Conservation (phyloP, 2,113 vertebrate genomes). For the Riparia riparia region DNA sequence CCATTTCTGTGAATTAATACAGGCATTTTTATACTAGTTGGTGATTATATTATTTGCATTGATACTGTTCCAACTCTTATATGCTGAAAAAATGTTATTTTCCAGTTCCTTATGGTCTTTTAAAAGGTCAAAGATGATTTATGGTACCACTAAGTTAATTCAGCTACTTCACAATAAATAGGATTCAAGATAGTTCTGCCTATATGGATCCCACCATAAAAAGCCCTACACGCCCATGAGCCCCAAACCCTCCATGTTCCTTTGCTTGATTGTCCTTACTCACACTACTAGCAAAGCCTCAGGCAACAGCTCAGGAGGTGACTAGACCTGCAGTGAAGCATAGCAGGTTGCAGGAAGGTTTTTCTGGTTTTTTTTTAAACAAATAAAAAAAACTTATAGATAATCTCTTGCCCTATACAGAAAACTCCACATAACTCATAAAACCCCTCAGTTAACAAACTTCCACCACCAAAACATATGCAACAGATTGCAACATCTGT, state of each 20-base stretch:
- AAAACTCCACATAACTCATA: not conserved
- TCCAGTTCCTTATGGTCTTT: not conserved
- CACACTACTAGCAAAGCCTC: not conserved
- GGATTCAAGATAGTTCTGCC: not conserved
- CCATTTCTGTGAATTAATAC: not conserved
- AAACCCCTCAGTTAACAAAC: not conserved
- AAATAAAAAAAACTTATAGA: not conserved
- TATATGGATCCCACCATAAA: not conserved
- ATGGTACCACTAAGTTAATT: not conserved
- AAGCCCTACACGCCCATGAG: not conserved
- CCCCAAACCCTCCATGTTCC: fast-evolving
- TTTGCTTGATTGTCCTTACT: not conserved
- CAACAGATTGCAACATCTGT: not conserved
- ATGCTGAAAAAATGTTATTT: not conserved
- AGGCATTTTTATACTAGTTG: not conserved
- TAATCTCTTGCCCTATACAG: not conserved
- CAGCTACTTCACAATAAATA: not conserved
- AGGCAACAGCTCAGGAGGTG: not conserved
- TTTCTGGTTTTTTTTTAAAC: not conserved
- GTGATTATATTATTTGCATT: not conserved
- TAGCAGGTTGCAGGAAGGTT: not conserved
- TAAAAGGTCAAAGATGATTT: not conserved
- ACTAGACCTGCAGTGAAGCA: not conserved
- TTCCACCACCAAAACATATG: not conserved
- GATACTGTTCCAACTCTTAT: not conserved